These are phyloP conservation scores for Netelia virgata DNA, from an alignment of 2,888 invertebrate species.

Conservation along the genomic window DNA sequence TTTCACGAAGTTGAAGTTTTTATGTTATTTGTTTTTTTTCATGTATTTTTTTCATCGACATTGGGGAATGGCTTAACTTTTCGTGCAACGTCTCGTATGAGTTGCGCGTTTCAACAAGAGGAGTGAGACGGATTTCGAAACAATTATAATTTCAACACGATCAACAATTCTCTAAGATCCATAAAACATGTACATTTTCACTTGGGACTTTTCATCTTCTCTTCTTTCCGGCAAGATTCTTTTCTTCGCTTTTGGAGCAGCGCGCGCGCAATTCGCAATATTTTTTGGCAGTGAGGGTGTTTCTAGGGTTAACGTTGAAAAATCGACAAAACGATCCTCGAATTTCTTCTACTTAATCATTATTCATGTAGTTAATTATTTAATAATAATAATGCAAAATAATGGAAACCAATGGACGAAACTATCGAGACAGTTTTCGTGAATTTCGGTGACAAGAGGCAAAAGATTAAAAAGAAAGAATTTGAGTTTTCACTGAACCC, in stretches of 20 bases:
- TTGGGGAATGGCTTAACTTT: constrained; percentile 25
- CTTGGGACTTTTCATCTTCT: constrained; percentile 2
- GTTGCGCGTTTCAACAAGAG: constrained; percentile 29
- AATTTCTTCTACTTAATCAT: constrained; percentile 41
- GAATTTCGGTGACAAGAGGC: constrained; percentile 28
- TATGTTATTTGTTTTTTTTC: constrained; percentile 2
- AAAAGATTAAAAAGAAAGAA: background rate
- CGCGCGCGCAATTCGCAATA: constrained; percentile 13
- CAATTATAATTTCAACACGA: constrained; percentile 54
- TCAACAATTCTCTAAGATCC: constrained; percentile 61
- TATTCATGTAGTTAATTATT: constrained; percentile 34
- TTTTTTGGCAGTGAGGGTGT: constrained; percentile 68
- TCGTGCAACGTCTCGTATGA: constrained; percentile 20
- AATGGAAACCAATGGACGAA: constrained; percentile 45
- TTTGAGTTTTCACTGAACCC: constrained; percentile 91
- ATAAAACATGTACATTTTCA: constrained; percentile 57
- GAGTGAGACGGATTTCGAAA: constrained; percentile 52
- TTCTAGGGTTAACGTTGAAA: constrained; percentile 59
- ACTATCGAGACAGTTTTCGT: constrained; percentile 24
- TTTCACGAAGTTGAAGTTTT: constrained; percentile 5
- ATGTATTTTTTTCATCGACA: constrained; percentile 5
- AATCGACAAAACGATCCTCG: constrained; percentile 39
- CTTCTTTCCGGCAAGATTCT: background rate
- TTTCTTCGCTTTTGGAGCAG: constrained; percentile 27
- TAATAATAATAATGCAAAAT: constrained; percentile 44